Base-by-base conservation (phyloP, 2,113 vertebrate genomes). In the Equus przewalskii region DNA sequence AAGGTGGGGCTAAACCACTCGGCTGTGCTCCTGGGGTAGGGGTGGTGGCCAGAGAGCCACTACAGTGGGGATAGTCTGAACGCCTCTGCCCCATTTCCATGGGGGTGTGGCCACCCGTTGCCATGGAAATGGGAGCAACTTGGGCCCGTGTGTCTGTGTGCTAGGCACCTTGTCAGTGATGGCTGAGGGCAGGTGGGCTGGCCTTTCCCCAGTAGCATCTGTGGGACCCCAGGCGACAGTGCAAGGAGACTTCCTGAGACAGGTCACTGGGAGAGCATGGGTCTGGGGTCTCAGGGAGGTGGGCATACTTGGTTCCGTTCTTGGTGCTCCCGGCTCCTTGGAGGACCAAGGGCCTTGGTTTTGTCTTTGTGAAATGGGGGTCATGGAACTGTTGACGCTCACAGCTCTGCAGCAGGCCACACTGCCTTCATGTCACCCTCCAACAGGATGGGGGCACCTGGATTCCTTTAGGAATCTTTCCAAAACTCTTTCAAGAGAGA, bases 241-340 rank as follows among this genome's bases (percentile, higher is more conserved):
- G 33, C 33, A 9, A 67, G 96, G 10, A 13, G 24, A n/a, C 64
- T 75, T 46, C 5, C 82, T 15, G 44, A 64, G 75, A 46, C 3
- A 19, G 49, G 62, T 28, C 54, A 2, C 54, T 12, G 44, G 22
- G n/a, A 41, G 7, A 49, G 56, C 24, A 33, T 75, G 18, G 70
- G 24, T 14, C 28, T 28, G 62, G 2, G 28, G 65, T n/a, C 1
- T 0, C 0, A 0, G 46, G n/a, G 41, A 11, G 13, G 26, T 0
- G 6, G 60, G 3, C 15, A 56, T 28, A 26, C 41, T 2, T 5
- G 49, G 73, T 28, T 64, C 73, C 26, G 92, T 56, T 46, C 79
- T 30, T 11, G 11, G n/a, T 56, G 4, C 7, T 56, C 49, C 24
- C 0, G 1, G 18, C 44, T 49, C 60, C 54, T 65, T 0, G 9